Evolutionary conservation across 2,113 vertebrate genomes (phyloP).

Genomic region (Struthio camelus): DNA sequence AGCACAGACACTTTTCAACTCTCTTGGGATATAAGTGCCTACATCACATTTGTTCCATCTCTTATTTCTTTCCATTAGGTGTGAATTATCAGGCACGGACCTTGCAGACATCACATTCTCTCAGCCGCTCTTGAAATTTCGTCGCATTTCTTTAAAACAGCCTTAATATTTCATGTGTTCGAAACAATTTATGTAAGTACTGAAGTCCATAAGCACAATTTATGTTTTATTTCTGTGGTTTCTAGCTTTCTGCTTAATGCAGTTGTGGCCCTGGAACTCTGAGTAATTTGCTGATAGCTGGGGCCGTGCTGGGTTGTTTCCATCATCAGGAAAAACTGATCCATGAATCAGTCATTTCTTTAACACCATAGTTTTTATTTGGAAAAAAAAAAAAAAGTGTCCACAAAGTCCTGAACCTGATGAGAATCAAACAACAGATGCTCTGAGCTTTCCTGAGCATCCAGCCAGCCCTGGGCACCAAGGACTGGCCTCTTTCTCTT

Average conservation of each 20-base stretch:
- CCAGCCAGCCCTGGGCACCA: background rate
- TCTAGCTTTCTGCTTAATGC: background rate
- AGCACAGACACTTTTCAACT: conserved; percentile 1
- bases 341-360: background rate
- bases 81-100: background rate
- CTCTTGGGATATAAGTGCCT: background rate
- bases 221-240: background rate
- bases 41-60: background rate
- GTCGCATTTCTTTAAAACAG: background rate
- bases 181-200: background rate
- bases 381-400: background rate
- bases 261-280: background rate
- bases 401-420: background rate
- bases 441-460: background rate
- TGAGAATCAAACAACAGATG: background rate
- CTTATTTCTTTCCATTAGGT: background rate
- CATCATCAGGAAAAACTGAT: background rate
- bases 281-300: background rate
- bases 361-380: background rate
- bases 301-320: background rate
- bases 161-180: background rate
- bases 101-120: background rate
- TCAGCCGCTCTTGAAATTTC: background rate
- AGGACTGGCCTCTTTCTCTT: background rate
- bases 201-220: background rate